Conservation (phyloP, 2,888 invertebrate species). For the Deroplatys truncata region DNA sequence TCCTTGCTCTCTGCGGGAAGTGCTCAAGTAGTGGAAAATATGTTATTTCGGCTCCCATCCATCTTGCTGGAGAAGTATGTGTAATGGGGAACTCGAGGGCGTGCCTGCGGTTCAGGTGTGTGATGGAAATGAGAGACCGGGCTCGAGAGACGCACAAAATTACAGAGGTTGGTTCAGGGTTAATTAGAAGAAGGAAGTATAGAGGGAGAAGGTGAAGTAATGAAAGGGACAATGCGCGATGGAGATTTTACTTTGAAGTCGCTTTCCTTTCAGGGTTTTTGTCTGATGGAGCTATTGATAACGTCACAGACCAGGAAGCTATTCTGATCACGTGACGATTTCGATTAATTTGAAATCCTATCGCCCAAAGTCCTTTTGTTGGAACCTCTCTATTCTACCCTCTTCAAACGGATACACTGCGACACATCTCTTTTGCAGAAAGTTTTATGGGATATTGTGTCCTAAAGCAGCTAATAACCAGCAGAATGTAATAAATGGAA, state of each 20-base stretch:
- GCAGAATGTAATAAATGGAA: background rate
- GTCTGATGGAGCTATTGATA: background rate
- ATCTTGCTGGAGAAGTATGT: background rate
- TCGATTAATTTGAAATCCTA: background rate
- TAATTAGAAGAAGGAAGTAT: background rate
- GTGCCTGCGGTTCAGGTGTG: background rate
- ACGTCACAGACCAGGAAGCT: background rate
- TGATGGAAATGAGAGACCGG: background rate
- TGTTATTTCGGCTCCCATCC: background rate
- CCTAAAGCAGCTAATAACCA: background rate
- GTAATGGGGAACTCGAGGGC: background rate
- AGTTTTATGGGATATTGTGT: background rate
- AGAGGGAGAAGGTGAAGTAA: background rate
- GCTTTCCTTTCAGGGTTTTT: background rate
- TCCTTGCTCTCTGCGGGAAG: background rate
- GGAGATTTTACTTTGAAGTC: background rate
- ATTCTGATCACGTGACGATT: background rate
- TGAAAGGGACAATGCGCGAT: background rate
- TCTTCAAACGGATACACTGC: background rate
- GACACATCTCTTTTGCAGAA: background rate
- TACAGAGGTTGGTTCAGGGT: background rate
- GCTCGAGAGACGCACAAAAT: background rate
- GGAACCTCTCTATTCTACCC: background rate
- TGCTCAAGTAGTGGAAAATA: background rate
- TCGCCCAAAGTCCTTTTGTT: background rate